phyloP scores from a whole-genome alignment of 2,888 invertebrate species.

The Acleris holmiana region DNA sequence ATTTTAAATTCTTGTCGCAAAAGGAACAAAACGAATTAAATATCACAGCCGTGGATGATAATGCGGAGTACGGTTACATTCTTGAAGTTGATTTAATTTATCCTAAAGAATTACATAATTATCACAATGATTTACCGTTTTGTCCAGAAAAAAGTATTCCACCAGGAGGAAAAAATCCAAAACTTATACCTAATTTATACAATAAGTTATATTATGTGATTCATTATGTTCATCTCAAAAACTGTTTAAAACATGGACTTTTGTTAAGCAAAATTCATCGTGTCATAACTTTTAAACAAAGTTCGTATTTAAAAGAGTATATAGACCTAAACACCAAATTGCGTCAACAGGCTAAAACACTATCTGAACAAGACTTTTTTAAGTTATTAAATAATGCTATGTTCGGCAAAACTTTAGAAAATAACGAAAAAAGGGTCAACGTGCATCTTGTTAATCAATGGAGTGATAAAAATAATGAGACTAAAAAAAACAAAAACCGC shows the following conservation, averaged over 20 bases:
- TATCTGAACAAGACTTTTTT: too few relatives aligned
- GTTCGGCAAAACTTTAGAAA: conserved; percentile 39
- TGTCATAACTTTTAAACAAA: conserved; percentile 48
- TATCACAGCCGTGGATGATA: background rate
- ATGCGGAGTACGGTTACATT: background rate
- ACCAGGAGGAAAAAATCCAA: conserved; percentile 19
- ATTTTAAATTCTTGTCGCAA: background rate
- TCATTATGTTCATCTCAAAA: conserved; percentile 48
- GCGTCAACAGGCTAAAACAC: background rate
- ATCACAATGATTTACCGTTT: conserved; percentile 5
- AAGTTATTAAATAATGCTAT: conserved; percentile 35
- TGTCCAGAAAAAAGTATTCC: conserved; percentile 1
- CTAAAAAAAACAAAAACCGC: too few relatives aligned
- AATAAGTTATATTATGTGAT: conserved; percentile 48
- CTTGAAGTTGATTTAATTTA: conserved; percentile 5
- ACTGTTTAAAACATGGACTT: conserved; percentile 49
- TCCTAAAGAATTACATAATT: background rate
- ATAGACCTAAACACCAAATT: conserved; percentile 42
- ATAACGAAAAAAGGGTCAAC: too few relatives aligned
- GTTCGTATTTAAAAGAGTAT: conserved; percentile 48
- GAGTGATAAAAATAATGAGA: too few relatives aligned
- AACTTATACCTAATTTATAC: conserved; percentile 44
- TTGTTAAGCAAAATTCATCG: conserved; percentile 47
- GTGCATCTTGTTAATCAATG: too few relatives aligned
- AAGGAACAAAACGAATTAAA: background rate